phyloP scores from a whole-genome alignment of 2,888 invertebrate species.

The Peribatodes rhomboidaria region DNA sequence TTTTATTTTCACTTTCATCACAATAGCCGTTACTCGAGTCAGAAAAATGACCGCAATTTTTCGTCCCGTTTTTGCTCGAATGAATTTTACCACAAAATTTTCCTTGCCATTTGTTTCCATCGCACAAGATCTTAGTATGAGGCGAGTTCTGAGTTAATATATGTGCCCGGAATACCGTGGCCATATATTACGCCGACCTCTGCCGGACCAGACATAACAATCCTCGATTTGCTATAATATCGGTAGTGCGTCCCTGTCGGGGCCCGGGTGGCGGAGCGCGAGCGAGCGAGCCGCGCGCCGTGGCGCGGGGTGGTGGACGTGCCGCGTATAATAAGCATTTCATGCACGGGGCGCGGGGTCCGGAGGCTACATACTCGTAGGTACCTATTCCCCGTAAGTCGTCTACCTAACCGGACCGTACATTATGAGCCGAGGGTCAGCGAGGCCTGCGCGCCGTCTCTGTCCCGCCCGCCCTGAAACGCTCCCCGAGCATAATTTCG shows the following conservation, averaged over 20 bases:
- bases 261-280: conserved; percentile 63
- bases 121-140: conserved; percentile 86
- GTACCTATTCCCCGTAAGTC: conserved; percentile 85
- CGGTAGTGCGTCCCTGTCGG: conserved; percentile 80
- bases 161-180: conserved; percentile 87
- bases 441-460: conserved; percentile 78
- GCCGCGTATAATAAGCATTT: conserved; percentile 88
- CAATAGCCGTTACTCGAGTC: conserved; percentile 44
- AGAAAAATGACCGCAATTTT: conserved; percentile 74
- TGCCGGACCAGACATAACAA: conserved; percentile 87
- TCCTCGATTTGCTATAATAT: conserved; percentile 87
- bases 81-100: conserved; percentile 83
- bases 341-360: conserved; percentile 86
- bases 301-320: conserved; percentile 83
- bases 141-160: conserved; percentile 86
- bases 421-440: conserved; percentile 87
- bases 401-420: conserved; percentile 87
- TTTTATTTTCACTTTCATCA: conserved; percentile 43
- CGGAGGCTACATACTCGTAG: conserved; percentile 71
- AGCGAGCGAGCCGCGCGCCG: conserved; percentile 72
- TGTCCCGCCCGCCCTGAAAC: conserved; percentile 75
- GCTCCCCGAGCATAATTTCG: conserved; percentile 81
- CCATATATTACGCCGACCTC: conserved; percentile 87
- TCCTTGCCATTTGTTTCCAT: conserved; percentile 86
- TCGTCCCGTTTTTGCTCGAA: conserved; percentile 74